Evolutionary conservation across 1,140 invertebrate species (phyloP), one percentile per base, ranked within the genome.

Genomic region (Drosophila mayri): DNA sequence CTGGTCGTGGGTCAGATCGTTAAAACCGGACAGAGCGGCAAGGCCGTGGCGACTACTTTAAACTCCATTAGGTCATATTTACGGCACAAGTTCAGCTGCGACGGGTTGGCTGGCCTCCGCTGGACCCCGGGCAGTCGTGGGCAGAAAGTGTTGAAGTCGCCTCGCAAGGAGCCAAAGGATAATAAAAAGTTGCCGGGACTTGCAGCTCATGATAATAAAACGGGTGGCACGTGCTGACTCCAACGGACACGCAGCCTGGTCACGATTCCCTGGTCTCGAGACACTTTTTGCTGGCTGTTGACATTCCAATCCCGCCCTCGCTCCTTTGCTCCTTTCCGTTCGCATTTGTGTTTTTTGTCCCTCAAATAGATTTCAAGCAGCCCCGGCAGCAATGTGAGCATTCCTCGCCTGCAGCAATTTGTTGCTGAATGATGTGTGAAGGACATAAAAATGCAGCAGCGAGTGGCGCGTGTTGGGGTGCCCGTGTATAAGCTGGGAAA

Each of bases 361-460:
- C 50, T 63, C 67, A 88, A 88, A 87, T 87, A 87, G 84, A 87
- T 87, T 88, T 88, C 61, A 71, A 84, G 71, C 76, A 74, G 65
- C 66, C 40, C 59, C 47, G 76, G 84, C 79, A 46, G 84, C 79
- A 46, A 76, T 87, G 83, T 84, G 79, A 70, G 84, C 76, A 65
- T 47, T 79, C 76, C 40, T 83, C 54, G 80, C 80, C 80, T 60
- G 76, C 80, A 84, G 84, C 84, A 87, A 87, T 87, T 87, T 87
- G 84, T 88, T 74, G 84, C 84, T 87, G 84, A 87, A 88, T 87
- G 84, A 87, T 88, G 84, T 88, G 84, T 88, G 84, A 87, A 87
- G 84, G 76, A 76, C 85, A 84, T 87, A 77, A 88, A 87, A 88
- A 80, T 80, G 76, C 78, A 78, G 59, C 76, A 67, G 35, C 38